Conservation (phyloP, 2,888 invertebrate genomes). For the Drosophila affinis region DNA sequence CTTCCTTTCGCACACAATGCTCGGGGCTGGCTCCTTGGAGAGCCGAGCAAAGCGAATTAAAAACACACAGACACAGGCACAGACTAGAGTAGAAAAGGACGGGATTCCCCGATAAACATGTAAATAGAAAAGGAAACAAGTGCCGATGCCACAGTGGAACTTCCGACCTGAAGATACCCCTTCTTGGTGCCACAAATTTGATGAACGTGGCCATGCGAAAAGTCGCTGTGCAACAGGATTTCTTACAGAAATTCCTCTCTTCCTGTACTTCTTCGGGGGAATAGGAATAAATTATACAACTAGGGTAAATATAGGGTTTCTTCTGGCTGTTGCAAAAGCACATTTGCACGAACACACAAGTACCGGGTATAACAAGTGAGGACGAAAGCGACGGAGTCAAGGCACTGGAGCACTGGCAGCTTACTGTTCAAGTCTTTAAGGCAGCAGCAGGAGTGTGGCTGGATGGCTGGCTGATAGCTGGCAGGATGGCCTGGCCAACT, state of each 20-base stretch:
- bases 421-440: conserved; percentile 52
- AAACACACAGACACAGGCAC: conserved; percentile 57
- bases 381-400: neutral
- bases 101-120: conserved; percentile 26
- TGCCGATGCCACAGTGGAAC: neutral
- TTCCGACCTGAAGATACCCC: neutral
- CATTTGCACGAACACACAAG: too few species aligned
- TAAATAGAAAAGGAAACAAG: conserved; percentile 24
- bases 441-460: neutral
- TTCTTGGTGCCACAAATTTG: neutral
- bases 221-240: neutral
- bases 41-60: conserved; percentile 69
- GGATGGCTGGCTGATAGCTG: neutral
- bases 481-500: conserved; percentile 35
- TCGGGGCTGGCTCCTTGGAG: conserved; percentile 59
- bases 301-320: neutral
- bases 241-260: neutral
- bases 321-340: neutral
- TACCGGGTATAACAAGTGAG: neutral
- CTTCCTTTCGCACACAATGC: conserved; percentile 33
- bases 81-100: conserved; percentile 6
- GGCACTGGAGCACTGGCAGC: conserved; percentile 27
- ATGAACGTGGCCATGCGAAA: neutral
- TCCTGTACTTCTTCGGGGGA: neutral
- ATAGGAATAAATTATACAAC: neutral